These are phyloP conservation scores for Arbacia lixula DNA, from an alignment of 53 echinoderm and acorn worm species.

Conservation along the genomic window DNA sequence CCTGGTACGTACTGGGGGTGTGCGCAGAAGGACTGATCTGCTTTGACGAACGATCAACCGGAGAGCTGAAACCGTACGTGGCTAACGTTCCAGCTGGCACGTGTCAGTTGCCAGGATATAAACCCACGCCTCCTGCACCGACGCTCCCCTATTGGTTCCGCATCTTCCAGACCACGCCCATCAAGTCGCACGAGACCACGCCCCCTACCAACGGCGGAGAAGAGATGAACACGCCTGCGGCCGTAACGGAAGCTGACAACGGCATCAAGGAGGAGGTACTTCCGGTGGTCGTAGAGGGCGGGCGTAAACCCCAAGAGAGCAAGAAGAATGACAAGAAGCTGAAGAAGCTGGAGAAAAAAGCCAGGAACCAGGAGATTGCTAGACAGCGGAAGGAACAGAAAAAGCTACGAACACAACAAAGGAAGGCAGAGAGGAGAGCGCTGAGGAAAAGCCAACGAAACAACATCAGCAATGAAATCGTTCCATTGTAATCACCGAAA, in stretches of 20 bases:
- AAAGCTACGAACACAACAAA: not conserved
- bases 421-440: not conserved
- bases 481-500: no score
- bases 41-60: not conserved
- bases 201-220: no score
- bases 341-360: not conserved
- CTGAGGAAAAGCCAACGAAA: not conserved
- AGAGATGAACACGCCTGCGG: no score
- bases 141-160: no score
- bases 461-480: slow-evolving; percentile 9
- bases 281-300: not conserved
- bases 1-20: not conserved
- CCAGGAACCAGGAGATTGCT: no score
- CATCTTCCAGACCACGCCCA: no score
- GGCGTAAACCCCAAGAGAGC: not conserved
- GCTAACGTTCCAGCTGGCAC: not conserved
- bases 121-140: not conserved
- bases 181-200: no score
- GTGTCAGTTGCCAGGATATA: not conserved
- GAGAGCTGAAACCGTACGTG: not conserved
- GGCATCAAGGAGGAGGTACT: no score
- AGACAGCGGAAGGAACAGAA: slow-evolving; percentile 3
- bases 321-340: not conserved
- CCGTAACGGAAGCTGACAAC: no score
- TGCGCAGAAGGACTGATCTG: not conserved